These are phyloP conservation scores for Acleris cristana DNA, from an alignment of 2,888 invertebrate genomes.

Conservation along the genomic window DNA sequence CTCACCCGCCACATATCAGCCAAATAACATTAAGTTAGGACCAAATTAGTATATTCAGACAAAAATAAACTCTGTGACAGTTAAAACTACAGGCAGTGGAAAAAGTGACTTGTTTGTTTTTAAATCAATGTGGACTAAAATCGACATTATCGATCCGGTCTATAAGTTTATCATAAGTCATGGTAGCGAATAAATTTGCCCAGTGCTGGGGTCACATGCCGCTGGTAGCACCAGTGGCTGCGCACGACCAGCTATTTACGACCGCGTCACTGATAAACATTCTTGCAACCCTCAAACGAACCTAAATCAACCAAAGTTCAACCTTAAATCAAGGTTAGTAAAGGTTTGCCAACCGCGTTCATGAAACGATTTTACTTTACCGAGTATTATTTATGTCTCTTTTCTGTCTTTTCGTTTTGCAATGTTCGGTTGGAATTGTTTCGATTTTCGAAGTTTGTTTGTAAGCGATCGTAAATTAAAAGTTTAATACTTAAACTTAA, in stretches of 20 bases:
- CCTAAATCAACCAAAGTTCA: too few species aligned
- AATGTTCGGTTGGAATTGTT: conserved; percentile 44
- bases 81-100: too few species aligned
- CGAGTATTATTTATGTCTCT: conserved; percentile 75
- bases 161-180: conserved; percentile 8
- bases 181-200: conserved; percentile 25
- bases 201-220: conserved; percentile 15
- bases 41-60: too few species aligned
- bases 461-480: neutral
- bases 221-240: conserved; percentile 24
- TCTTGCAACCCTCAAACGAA: too few species aligned
- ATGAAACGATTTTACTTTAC: conserved; percentile 36
- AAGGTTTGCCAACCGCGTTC: too few species aligned
- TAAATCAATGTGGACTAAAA: neutral
- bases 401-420: conserved; percentile 64
- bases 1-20: too few species aligned
- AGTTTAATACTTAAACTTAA: too few species aligned
- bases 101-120: too few species aligned
- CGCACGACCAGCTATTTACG: conserved; percentile 75
- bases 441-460: conserved; percentile 43
- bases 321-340: too few species aligned
- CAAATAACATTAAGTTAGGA: too few species aligned
- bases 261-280: conserved; percentile 53
- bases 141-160: neutral
- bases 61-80: too few species aligned